phyloP scores from a whole-genome alignment of 2,888 invertebrate species.

The Mythimna pallens region DNA sequence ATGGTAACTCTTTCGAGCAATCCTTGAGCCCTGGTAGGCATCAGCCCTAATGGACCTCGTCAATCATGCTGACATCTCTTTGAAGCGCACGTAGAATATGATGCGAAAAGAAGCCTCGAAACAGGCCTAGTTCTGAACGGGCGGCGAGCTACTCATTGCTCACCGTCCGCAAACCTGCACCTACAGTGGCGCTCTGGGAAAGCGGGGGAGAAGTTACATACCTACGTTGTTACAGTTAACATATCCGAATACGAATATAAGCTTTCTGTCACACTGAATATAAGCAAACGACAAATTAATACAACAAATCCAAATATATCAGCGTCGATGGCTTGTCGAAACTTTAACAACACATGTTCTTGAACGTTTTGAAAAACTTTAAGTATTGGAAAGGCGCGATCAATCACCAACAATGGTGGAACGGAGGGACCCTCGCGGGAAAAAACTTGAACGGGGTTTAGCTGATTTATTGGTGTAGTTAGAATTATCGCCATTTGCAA shows the following conservation, averaged over 20 bases:
- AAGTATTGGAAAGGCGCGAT: conserved; percentile 82
- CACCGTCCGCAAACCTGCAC: too few species aligned
- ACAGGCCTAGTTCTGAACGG: too few species aligned
- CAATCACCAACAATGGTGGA: conserved; percentile 86
- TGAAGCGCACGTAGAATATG: too few species aligned
- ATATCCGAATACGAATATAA: conserved; percentile 3
- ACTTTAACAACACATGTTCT: conserved; percentile 82
- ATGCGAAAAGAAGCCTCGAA: too few species aligned
- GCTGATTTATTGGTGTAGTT: conserved; percentile 90
- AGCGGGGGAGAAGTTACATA: too few species aligned
- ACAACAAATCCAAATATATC: conserved; percentile 68
- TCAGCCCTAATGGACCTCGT: too few species aligned
- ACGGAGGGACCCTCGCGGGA: conserved; percentile 82
- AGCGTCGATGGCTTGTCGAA: conserved; percentile 70
- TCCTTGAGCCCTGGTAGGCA: too few species aligned
- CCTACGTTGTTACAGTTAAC: background rate
- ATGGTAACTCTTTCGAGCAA: too few species aligned
- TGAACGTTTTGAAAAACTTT: conserved; percentile 76
- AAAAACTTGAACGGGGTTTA: conserved; percentile 86
- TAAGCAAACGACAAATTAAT: conserved; percentile 71
- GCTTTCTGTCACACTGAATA: conserved; percentile 18
- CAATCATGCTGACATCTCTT: too few species aligned
- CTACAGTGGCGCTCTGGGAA: too few species aligned
- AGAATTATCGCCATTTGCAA: conserved; percentile 90
- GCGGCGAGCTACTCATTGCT: too few species aligned